Conservation (phyloP, 2,113 vertebrate genomes). For the Salvelinus fontinalis region DNA sequence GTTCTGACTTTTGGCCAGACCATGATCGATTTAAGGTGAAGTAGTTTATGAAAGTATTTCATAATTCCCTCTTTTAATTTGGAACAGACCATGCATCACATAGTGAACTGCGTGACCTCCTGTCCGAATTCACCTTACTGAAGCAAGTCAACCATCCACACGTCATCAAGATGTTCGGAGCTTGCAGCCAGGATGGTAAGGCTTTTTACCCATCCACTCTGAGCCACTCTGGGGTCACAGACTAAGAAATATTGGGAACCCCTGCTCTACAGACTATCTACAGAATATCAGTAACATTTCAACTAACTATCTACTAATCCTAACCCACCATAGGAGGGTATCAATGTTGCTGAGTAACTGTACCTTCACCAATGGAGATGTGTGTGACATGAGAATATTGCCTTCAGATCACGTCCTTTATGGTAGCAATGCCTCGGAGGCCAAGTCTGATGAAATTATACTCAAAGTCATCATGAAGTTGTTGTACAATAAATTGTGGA, state of each 20-base stretch:
- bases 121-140: slow-evolving; percentile 95
- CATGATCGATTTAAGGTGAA: neutral
- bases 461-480: no score
- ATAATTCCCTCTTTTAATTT: slow-evolving; percentile 28
- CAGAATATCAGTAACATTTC: no score
- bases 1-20: slow-evolving; percentile 17
- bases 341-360: neutral
- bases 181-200: slow-evolving; percentile 97
- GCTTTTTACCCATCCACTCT: neutral
- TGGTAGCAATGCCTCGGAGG: no score
- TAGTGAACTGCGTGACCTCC: slow-evolving; percentile 92
- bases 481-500: neutral
- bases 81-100: slow-evolving; percentile 92
- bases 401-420: no score
- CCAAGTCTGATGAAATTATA: no score
- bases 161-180: slow-evolving; percentile 96
- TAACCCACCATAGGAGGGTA: neutral
- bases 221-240: no score
- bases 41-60: slow-evolving; percentile 24
- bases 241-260: no score
- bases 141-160: slow-evolving; percentile 98
- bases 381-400: no score
- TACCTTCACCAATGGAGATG: no score
- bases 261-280: no score
- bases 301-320: no score